Conservation (phyloP, 2,888 invertebrate genomes). For the Tipula lateralis region DNA sequence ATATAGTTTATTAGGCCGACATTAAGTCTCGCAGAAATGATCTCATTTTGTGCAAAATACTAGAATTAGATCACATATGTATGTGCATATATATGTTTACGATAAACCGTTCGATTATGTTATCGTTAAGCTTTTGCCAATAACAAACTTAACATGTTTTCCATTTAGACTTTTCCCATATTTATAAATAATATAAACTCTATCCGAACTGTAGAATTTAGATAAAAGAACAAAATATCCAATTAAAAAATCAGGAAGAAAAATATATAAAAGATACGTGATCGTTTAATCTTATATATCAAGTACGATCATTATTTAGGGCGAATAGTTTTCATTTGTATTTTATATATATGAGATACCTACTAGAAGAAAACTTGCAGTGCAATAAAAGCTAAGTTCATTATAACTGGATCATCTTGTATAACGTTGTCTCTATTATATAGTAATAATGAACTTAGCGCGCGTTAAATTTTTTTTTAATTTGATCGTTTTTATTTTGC, state of each 20-base stretch:
- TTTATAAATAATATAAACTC: background rate
- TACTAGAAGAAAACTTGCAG: too few species aligned
- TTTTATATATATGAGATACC: too few species aligned
- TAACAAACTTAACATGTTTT: background rate
- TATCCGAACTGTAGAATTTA: background rate
- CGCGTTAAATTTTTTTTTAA: background rate
- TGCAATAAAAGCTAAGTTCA: background rate
- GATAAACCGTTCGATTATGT: background rate
- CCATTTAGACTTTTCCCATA: background rate
- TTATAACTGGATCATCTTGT: background rate
- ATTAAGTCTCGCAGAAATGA: background rate
- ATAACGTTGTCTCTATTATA: background rate
- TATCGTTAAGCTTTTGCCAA: too few species aligned
- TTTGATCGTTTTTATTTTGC: too few species aligned
- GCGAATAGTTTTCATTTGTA: background rate
- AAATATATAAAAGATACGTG: background rate
- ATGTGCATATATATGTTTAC: background rate
- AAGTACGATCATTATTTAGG: background rate
- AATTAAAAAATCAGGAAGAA: conserved; percentile 19
- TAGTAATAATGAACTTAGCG: background rate
- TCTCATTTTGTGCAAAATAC: background rate
- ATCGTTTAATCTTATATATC: background rate
- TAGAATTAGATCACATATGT: background rate
- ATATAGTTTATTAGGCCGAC: background rate
- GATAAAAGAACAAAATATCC: background rate